phyloP scores from a whole-genome alignment of 2,797 vertebrate species.

The Brotula barbata region DNA sequence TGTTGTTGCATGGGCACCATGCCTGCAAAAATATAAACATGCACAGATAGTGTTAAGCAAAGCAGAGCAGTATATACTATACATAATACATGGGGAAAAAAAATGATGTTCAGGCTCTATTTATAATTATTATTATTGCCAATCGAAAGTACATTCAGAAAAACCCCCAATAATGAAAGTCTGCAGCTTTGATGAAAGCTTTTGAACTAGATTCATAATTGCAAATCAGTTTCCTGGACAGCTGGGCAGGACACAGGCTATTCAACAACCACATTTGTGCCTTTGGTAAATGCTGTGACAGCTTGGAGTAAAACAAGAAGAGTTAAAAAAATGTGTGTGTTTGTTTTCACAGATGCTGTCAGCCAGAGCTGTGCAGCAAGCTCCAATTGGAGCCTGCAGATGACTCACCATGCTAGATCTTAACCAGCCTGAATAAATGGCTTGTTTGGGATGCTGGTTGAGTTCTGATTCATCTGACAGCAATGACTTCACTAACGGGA shows the following conservation, averaged over 20 bases:
- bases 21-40: conserved; percentile 71
- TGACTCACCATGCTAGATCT: conserved; percentile 51
- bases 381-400: conserved; percentile 43
- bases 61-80: background rate
- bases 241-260: conserved; percentile 31
- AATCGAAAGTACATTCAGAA: conserved; percentile 21
- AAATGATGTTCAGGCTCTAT: conserved; percentile 3
- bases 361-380: conserved; percentile 39
- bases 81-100: conserved; percentile 1
- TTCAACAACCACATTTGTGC: conserved; percentile 46
- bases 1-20: conserved; percentile 93
- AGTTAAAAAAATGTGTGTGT: conserved; percentile 31
- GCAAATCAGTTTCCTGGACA: conserved; percentile 50
- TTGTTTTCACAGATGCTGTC: conserved; percentile 58
- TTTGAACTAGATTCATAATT: conserved; percentile 32
- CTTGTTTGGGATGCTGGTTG: conserved; percentile 43
- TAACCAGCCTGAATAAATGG: conserved; percentile 51
- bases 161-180: conserved; percentile 22
- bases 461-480: conserved; percentile 49
- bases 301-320: conserved; percentile 50
- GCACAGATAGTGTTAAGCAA: conserved; percentile 10
- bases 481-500: conserved; percentile 48
- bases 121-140: background rate
- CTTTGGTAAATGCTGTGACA: conserved; percentile 53
- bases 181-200: background rate